These are phyloP conservation scores for Peromyscus aztecus DNA, from an alignment of 2,797 vertebrate species.

Conservation along the genomic window DNA sequence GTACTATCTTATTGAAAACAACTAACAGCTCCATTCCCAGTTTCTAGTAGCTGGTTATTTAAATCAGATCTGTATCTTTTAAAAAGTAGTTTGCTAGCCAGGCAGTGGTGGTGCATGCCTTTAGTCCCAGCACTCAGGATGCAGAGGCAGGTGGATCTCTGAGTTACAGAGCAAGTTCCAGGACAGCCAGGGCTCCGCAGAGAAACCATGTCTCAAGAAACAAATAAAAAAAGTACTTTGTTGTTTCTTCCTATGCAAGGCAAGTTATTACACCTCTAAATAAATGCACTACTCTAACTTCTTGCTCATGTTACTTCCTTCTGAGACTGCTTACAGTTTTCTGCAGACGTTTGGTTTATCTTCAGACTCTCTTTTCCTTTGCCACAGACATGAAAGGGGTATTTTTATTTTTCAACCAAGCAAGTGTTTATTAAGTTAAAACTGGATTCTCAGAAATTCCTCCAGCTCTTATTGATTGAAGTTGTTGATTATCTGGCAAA, in stretches of 20 bases:
- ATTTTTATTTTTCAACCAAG: slow-evolving; percentile 10
- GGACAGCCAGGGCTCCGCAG: background rate
- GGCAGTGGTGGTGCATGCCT: background rate
- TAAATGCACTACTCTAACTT: background rate
- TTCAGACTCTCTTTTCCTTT: slow-evolving; percentile 24
- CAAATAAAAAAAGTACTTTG: background rate
- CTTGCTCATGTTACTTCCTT: background rate
- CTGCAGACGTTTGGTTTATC: background rate
- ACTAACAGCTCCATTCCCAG: background rate
- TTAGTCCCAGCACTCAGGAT: background rate
- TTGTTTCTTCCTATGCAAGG: background rate
- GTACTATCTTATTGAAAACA: slow-evolving; percentile 1
- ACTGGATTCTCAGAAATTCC: background rate
- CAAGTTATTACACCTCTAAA: background rate
- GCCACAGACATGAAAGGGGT: background rate
- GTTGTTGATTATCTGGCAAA: background rate
- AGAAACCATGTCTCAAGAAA: background rate
- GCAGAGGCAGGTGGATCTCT: background rate
- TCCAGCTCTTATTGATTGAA: background rate
- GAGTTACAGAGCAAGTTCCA: background rate
- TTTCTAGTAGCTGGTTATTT: background rate
- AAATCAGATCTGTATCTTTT: background rate
- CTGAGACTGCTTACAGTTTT: background rate
- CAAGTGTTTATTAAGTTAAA: slow-evolving; percentile 39
- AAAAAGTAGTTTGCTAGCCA: background rate